Evolutionary conservation across 1,140 invertebrate species (phyloP).

Genomic region (Hormaphis cornu): DNA sequence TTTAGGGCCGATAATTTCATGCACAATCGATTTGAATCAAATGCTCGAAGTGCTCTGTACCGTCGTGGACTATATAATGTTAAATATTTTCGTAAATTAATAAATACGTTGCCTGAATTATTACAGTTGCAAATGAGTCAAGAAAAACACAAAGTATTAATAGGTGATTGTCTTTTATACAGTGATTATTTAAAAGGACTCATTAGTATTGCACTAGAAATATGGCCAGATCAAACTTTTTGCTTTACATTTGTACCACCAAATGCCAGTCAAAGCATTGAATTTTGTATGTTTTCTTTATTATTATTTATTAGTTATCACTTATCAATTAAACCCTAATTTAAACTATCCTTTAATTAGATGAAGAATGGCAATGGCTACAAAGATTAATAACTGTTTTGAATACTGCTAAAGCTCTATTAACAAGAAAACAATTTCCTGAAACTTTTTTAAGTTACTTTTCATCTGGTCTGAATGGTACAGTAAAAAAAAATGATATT

Average conservation of each 20-base stretch:
- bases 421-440: conserved; percentile 46
- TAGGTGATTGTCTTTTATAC: conserved; percentile 52
- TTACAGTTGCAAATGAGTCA: conserved; percentile 50
- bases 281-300: conserved; percentile 12
- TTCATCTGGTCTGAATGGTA: conserved; percentile 31
- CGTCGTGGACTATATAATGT: conserved; percentile 48
- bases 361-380: conserved; percentile 53
- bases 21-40: conserved; percentile 46
- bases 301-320: not conserved
- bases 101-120: conserved; percentile 46
- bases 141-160: conserved; percentile 51
- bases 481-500: not conserved
- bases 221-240: conserved; percentile 50
- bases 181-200: conserved; percentile 54
- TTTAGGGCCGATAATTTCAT: conserved; percentile 44
- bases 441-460: conserved; percentile 42
- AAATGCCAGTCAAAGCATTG: conserved; percentile 40
- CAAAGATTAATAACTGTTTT: conserved; percentile 48
- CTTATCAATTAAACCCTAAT: not conserved
- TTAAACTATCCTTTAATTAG: conserved; percentile 36
- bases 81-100: conserved; percentile 49
- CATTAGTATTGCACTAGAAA: conserved; percentile 47
- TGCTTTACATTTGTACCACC: conserved; percentile 46
- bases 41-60: conserved; percentile 46
- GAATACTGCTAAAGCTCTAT: conserved; percentile 49